Evolutionary conservation across 2,113 vertebrate species (phyloP), one percentile per base, ranked within the genome.

Genomic region (Sminthopsis crassicaudata): DNA sequence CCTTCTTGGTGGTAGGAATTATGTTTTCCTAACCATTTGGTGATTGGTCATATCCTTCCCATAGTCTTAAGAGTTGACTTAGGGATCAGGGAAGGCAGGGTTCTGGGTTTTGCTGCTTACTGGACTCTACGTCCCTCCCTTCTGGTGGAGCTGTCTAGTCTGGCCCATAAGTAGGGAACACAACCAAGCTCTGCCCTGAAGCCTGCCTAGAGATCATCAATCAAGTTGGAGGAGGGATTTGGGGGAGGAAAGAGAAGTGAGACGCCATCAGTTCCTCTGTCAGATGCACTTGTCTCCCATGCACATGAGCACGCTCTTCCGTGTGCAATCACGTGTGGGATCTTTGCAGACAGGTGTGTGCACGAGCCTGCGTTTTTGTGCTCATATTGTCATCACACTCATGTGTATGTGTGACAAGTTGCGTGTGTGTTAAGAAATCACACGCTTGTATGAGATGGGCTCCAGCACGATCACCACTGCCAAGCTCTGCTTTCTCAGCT

Each of bases 401-500:
- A 27, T 2, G 30, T 23, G 42, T 90, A 8, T 12, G 8, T n/a
- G 30, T 26, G 89, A 48, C 91, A 10, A 0, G 26, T 50, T 95
- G 89, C 92, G 1, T 25, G 42, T 23, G 88, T 67, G 67, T 94
- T 89, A 46, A 84, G 67, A 84, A 94, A 90, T 91, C 27, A 60
- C 89, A 91, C 84, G 25, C 42, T 0, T 91, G 90, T 97, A 96
- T 95, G 90, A 94, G 96, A 94, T 53, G 92, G 89, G 89, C 84
- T 94, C 92, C 53, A 2, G 93, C 96, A 96, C 97, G 91, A 51
- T 94, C 94, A 93, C 89, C 25, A 36, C 93, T 94, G 95, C 67
- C 89, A 27, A 5, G 90, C 94, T 95, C 92, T 93, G 95, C 93
- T 91, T 93, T 57, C 91, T 88, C 53, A 19, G 36, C 94, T 91